These are phyloP conservation scores for Spatulosminthurus flaviceps DNA, from an alignment of 2,888 invertebrate species.

Conservation along the genomic window DNA sequence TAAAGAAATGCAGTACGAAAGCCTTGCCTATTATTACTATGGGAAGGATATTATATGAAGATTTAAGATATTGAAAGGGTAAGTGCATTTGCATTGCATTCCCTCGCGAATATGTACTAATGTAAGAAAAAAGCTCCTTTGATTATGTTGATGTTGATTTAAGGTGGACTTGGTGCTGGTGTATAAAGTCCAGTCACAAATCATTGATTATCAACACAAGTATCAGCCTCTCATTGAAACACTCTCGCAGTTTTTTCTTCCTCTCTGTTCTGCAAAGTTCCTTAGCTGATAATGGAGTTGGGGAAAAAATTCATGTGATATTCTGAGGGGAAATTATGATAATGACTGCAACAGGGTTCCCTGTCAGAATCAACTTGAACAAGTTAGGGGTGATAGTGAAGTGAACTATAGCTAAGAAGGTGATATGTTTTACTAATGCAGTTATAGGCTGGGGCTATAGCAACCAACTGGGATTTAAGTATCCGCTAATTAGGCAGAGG, in stretches of 20 bases:
- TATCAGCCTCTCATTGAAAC: constrained; percentile 15
- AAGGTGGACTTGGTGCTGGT: constrained; percentile 17
- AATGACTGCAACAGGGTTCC: not conserved
- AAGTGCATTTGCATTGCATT: not conserved
- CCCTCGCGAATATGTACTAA: no score
- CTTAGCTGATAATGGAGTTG: not conserved
- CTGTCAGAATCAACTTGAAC: constrained; percentile 1
- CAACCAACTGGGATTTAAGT: not conserved
- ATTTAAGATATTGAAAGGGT: not conserved
- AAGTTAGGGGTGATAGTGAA: not conserved
- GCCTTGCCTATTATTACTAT: no score
- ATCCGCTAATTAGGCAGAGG: not conserved
- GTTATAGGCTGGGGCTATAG: no score
- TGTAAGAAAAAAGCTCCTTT: not conserved
- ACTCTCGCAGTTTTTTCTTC: not conserved
- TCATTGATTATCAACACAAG: constrained; percentile 32
- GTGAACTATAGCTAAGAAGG: not conserved
- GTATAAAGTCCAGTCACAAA: constrained; percentile 4
- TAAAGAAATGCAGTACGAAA: no score
- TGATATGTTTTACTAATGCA: not conserved
- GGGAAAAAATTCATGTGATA: not conserved
- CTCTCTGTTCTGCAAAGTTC: not conserved
- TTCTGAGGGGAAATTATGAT: not conserved
- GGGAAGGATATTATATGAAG: no score
- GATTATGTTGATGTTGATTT: constrained; percentile 12